Conservation (phyloP, 2,113 vertebrate genomes). For the Tonatia bakeri region DNA sequence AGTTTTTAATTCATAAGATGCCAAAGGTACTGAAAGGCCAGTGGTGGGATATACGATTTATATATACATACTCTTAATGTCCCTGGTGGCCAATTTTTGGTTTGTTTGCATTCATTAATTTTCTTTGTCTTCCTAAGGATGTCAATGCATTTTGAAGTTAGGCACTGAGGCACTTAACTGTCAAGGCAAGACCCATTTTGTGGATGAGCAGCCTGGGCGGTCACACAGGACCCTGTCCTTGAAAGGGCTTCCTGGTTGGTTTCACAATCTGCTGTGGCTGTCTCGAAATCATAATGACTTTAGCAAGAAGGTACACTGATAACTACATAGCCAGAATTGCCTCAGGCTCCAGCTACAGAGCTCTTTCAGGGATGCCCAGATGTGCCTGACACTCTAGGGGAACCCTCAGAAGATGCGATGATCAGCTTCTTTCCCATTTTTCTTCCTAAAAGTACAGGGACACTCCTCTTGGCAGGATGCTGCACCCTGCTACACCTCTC, state of each 20-base stretch:
- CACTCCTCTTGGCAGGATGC: background rate
- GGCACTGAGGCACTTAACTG: background rate
- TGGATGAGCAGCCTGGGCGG: too few relatives aligned
- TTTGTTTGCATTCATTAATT: background rate
- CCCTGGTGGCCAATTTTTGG: background rate
- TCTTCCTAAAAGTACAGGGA: background rate
- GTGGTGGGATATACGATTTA: too few relatives aligned
- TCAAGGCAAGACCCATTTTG: background rate
- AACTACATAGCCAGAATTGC: background rate
- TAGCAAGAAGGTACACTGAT: background rate
- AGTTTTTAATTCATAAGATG: background rate
- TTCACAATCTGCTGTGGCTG: background rate
- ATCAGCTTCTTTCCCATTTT: background rate
- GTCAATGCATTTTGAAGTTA: background rate
- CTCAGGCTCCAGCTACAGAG: background rate
- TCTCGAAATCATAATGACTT: background rate
- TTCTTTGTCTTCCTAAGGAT: background rate
- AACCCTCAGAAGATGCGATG: accelerated
- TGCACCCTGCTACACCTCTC: background rate
- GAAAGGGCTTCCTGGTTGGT: background rate
- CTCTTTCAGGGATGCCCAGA: background rate
- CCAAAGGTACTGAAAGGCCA: background rate
- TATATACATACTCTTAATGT: background rate
- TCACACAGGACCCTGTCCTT: accelerated
- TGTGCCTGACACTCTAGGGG: background rate